Evolutionary conservation across 2,113 vertebrate genomes (phyloP), one percentile per base, ranked within the genome.

Genomic region (Pelvicachromis taeniatus): DNA sequence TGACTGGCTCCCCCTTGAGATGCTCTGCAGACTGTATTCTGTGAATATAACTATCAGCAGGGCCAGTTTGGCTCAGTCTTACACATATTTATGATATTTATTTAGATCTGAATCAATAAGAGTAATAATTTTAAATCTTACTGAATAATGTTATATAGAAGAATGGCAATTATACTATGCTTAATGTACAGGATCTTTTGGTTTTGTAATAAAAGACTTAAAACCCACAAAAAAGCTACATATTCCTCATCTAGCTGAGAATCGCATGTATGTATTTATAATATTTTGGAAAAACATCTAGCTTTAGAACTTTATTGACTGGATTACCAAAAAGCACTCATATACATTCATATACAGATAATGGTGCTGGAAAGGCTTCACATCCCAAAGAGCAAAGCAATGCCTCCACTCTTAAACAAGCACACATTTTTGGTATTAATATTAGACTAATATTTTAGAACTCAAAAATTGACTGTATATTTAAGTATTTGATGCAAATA

Each of bases 21-120:
- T 93, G 86, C 88, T 91, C 92, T 89, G 91, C 87, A 80, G 94
- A 96, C 93, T 96, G 95, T 96, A 96, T 96, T 96, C 96, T 96
- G 94, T 96, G 96, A 96, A 96, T 96, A 96, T 96, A 91, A 93
- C 93, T 92, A 92, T 82, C 88, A 88, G 83, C 93, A 93, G 95
- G 88, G 94, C 94, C 93, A 90, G 85, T 96, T 94, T 85, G 93
- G 93, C 93, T 94, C 92, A 92, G 86, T 87, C 88, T 87, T 89
- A 91, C 85, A 87, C 90, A 85, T 95, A 95, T 94, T 94, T 93
- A 93, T 92, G 89, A 86, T 92, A 95, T 94, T 94, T 90, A 92
- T 93, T 93, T 93, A 93, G 89, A 94, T 83, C 52, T 90, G 88
- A 91, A 92, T 87, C 83, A 89, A 94, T 92, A 92, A 93, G 82